Evolutionary conservation across 2,113 vertebrate species (phyloP), one percentile per base, ranked within the genome.

Genomic region (Corydoras sp.): DNA sequence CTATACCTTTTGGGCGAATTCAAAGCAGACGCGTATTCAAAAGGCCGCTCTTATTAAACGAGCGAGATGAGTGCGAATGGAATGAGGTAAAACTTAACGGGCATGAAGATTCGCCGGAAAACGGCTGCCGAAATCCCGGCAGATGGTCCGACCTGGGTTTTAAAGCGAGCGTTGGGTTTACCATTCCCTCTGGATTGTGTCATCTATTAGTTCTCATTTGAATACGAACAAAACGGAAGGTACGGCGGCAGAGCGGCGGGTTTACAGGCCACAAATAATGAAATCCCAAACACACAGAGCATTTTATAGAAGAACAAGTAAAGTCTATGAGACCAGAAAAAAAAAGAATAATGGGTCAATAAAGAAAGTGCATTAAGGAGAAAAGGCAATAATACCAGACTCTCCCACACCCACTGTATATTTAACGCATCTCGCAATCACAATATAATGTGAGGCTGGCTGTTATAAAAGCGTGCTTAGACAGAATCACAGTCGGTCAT

Each of bases 191-290:
- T 65, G 69, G 64, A 72, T 69, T 75, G 68, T 65, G 69, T 72
- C 51, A 75, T 80, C 58, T 75, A 72, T 72, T 71, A 49, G 56
- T 69, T 31, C 77, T 70, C 13, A 70, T 73, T 66, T 72, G 32
- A 72, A 49, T 56, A 69, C 61, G 75, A 71, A 59, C 61, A 29
- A 55, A 77, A 73, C 56, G 71, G 72, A 70, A 67, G 51, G 49
- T n/a, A 15, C 50, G n/a, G 53, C 63, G 10, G 43, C 62, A 66
- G 13, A 43, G 49, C 49, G 31, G 58, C 66, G 35, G 35, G 30
- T 77, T 80, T 51, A 70, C 69, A 50, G 49, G 66, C n/a, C 32
- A 71, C 15, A 30, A 62, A 73, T 68, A 73, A 72, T 75, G 58
- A 77, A 69, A 60, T 71, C 31, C 59, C 56, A 74, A 71, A 75